Conservation (phyloP, 2,113 vertebrate species). For the Campylomormyrus tamandua region DNA sequence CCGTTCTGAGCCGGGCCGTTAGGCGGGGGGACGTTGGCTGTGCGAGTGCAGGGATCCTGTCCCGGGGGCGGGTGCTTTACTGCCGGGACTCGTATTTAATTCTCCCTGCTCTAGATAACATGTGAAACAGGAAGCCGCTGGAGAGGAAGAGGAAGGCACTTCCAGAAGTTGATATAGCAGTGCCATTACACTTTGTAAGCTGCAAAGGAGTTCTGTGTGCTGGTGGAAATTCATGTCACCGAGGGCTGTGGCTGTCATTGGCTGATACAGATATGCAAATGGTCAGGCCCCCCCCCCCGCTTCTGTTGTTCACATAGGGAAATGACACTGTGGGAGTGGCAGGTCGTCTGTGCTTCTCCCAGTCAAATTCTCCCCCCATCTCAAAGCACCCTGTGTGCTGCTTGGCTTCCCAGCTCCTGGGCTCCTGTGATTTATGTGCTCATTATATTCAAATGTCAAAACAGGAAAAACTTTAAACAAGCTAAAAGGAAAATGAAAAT, state of each 20-base stretch:
- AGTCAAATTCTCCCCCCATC: background rate
- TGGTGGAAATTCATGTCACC: background rate
- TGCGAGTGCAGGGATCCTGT: background rate
- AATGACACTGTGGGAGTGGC: background rate
- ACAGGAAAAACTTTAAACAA: constrained; percentile 12
- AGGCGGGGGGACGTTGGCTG: background rate
- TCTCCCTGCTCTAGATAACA: background rate
- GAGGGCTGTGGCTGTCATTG: background rate
- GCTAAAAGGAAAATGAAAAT: background rate
- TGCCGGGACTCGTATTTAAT: background rate
- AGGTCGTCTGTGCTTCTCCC: background rate
- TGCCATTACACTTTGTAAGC: background rate
- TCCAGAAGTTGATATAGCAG: background rate
- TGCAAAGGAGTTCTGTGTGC: background rate
- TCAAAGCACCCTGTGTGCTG: background rate
- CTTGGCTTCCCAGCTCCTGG: background rate
- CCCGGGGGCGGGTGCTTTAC: background rate
- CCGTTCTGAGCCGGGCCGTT: constrained; percentile 45
- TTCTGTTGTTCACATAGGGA: constrained; percentile 8
- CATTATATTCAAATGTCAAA: constrained; percentile 9
- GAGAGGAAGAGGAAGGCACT: background rate
- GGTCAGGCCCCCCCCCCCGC: background rate
- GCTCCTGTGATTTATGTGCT: background rate
- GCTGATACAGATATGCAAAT: constrained; percentile 20
- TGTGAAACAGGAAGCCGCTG: background rate